Conservation (phyloP, 2,797 vertebrate genomes). For the Champsocephalus esox region DNA sequence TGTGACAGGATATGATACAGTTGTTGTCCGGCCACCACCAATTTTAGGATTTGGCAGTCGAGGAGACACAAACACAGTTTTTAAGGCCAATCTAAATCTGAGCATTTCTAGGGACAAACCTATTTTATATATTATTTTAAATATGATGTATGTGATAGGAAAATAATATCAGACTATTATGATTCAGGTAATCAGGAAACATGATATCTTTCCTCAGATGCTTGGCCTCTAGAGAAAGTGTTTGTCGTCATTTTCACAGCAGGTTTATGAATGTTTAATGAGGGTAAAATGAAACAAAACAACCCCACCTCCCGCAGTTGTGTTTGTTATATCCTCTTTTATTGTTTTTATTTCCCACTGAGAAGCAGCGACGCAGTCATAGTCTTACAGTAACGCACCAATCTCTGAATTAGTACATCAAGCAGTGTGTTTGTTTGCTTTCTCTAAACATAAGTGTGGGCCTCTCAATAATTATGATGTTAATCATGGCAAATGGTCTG, state of each 20-base stretch:
- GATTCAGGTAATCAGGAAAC: constrained; percentile 10
- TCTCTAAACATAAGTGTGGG: constrained; percentile 20
- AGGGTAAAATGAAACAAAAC: constrained; percentile 55
- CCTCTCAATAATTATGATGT: constrained; percentile 31
- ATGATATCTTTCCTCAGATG: constrained; percentile 13
- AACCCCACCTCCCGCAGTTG: constrained; percentile 32
- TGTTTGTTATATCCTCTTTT: constrained; percentile 43
- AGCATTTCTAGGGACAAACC: background rate
- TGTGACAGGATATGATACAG: constrained; percentile 29
- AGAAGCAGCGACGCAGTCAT: constrained; percentile 22
- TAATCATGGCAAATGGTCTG: constrained; percentile 38
- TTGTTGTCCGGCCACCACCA: constrained; percentile 19
- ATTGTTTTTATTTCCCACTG: constrained; percentile 32
- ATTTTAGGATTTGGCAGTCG: constrained; percentile 11
- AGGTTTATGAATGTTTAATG: constrained; percentile 52
- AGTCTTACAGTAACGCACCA: constrained; percentile 18
- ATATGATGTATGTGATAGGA: constrained; percentile 2
- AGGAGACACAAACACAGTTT: background rate
- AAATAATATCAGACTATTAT: constrained; percentile 4
- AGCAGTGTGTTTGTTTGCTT: constrained; percentile 16
- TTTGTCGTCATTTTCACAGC: constrained; percentile 32
- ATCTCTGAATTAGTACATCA: constrained; percentile 32
- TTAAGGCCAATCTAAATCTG: constrained; percentile 1
- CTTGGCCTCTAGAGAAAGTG: constrained; percentile 18
- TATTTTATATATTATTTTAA: constrained; percentile 16